Conservation (phyloP, 1,140 invertebrate genomes). For the Latrodectus geometricus region DNA sequence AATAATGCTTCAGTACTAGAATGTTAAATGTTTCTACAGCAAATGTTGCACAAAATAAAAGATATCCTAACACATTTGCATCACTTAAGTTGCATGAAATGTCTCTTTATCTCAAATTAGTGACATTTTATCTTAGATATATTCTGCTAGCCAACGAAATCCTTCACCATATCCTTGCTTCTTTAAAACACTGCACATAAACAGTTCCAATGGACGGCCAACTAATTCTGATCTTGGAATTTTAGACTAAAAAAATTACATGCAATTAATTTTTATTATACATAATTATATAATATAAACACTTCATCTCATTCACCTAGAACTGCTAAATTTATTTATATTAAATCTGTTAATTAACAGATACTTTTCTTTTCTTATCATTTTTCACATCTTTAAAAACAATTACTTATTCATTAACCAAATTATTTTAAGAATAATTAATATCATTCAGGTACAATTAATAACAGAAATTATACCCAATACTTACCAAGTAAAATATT, state of each 20-base stretch:
- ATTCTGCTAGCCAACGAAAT: constrained; percentile 99
- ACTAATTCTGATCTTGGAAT: constrained; percentile 64
- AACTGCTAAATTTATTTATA: no score
- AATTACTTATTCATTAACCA: no score
- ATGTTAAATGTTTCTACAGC: not conserved
- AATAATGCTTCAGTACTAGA: not conserved
- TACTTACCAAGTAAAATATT: no score
- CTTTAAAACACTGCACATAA: constrained; percentile 99
- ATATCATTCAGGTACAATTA: no score
- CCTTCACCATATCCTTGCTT: constrained; percentile 99
- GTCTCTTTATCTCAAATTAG: not conserved
- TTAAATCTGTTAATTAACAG: no score
- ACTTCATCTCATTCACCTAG: no score
- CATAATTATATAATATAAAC: no score
- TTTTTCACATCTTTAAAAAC: no score
- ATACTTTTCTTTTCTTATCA: no score
- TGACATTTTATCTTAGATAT: constrained; percentile 74
- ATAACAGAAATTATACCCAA: no score
- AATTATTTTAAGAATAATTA: no score
- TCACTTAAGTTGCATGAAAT: not conserved
- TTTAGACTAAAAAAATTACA: constrained; percentile 60
- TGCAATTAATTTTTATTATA: no score
- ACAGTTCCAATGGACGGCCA: constrained; percentile 93
- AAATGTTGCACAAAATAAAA: not conserved
- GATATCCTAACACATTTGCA: not conserved